These are phyloP conservation scores for Lucilia cuprina DNA, from an alignment of 1,140 invertebrate species.

Conservation along the genomic window DNA sequence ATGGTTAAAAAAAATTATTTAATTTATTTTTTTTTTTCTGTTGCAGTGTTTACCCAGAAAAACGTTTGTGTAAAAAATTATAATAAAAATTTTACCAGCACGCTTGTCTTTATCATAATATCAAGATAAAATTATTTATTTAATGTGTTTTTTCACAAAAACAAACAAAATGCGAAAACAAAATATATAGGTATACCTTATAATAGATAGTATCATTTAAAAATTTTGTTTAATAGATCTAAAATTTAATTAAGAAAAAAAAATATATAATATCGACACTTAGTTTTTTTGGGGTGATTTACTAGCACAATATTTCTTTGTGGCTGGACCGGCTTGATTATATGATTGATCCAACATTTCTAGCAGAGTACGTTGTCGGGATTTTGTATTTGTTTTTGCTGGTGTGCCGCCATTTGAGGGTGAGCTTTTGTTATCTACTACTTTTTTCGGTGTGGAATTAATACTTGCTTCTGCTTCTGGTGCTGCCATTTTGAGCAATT, in stretches of 20 bases:
- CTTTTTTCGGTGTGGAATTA: conserved; percentile 5
- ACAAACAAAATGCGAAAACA: not conserved
- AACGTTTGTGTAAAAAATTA: not conserved
- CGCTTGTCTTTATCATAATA: conserved; percentile 23
- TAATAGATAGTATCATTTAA: not conserved
- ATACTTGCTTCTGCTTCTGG: not conserved
- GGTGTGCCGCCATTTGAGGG: conserved; percentile 13
- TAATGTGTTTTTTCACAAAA: not conserved
- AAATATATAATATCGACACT: not conserved
- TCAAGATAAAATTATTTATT: conserved; percentile 27
- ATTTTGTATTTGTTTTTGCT: conserved; percentile 4
- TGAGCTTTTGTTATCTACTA: not conserved
- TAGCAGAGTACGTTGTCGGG: conserved; percentile 38
- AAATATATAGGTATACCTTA: not conserved
- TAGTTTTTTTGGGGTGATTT: conserved; percentile 3
- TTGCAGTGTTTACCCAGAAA: not conserved
- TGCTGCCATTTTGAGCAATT: conserved; percentile 40
- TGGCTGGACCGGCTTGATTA: conserved; percentile 29
- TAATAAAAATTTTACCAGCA: not conserved
- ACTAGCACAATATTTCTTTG: conserved; percentile 35
- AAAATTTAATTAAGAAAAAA: not conserved
- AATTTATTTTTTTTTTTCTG: not conserved
- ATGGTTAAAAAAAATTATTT: not conserved
- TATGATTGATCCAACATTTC: conserved; percentile 41
- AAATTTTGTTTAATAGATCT: not conserved